Evolutionary conservation across 1,140 invertebrate species (phyloP).

Genomic region (Stratiolaelaps scimitus): DNA sequence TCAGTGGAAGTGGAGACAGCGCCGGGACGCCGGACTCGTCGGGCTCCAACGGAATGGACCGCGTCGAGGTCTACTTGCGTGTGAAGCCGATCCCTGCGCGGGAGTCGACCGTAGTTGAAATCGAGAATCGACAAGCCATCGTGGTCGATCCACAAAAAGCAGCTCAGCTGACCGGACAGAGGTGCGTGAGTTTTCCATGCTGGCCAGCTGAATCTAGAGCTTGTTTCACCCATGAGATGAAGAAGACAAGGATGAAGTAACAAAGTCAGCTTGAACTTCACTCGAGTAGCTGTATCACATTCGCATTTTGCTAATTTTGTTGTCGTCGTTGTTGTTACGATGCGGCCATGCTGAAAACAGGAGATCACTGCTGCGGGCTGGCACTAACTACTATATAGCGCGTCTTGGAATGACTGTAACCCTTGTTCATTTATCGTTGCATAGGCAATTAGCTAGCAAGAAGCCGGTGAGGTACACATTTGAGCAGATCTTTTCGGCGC

Average conservation of each 20-base stretch:
- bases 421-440: neutral
- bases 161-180: slow-evolving; percentile 10
- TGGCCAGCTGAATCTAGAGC: too few relatives aligned
- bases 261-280: too few relatives aligned
- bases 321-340: too few relatives aligned
- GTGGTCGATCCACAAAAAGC: slow-evolving; percentile 1
- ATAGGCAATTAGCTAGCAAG: neutral
- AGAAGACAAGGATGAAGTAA: too few relatives aligned
- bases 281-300: too few relatives aligned
- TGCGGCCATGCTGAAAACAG: too few relatives aligned
- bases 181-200: neutral
- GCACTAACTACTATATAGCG: neutral
- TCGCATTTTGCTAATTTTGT: too few relatives aligned
- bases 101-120: neutral
- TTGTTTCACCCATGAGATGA: too few relatives aligned
- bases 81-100: neutral
- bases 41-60: slow-evolving; percentile 31
- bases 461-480: slow-evolving; percentile 44
- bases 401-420: neutral
- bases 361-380: too few relatives aligned
- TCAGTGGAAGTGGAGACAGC: too few relatives aligned
- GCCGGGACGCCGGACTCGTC: too few relatives aligned
- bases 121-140: slow-evolving; percentile 1
- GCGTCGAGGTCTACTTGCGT: slow-evolving; percentile 19
- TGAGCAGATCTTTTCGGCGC: slow-evolving; percentile 65